A percentile compares a stretch with the other conserved stretches of the same genome.
Evolutionary conservation across 2,888 invertebrate genomes (phyloP).

Genomic region (Congeria kusceri): DNA sequence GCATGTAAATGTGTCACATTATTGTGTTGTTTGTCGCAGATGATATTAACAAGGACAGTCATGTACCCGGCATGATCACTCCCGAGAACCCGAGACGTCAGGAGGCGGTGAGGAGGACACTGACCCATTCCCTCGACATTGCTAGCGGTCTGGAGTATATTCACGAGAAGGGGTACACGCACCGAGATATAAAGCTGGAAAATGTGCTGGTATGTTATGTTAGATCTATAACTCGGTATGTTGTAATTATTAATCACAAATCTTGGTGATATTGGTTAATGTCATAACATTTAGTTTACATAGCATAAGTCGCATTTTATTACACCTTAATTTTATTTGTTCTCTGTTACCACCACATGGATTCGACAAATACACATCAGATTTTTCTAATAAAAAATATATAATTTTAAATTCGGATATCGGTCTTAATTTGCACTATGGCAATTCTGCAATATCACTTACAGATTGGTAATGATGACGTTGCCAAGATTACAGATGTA

Average conservation of each 20-base stretch:
- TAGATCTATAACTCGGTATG: too few species aligned
- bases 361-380: too few species aligned
- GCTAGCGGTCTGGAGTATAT: constrained; percentile 73
- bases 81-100: constrained; percentile 3
- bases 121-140: constrained; percentile 67
- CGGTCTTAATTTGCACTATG: too few species aligned
- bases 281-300: too few species aligned
- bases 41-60: constrained; percentile 19
- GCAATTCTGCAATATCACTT: background rate
- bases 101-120: constrained; percentile 54
- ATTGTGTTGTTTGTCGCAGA: background rate
- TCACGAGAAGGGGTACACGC: constrained; percentile 76
- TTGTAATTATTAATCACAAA: too few species aligned
- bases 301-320: too few species aligned
- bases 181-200: constrained; percentile 81
- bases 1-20: too few species aligned
- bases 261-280: too few species aligned
- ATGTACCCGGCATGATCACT: constrained; percentile 14
- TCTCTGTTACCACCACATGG: too few species aligned
- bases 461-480: constrained; percentile 26
- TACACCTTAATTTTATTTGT: too few species aligned
- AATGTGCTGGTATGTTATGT: constrained; percentile 77
- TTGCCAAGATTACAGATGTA: constrained; percentile 75
- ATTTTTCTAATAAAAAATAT: too few species aligned
- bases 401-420: too few species aligned